These are phyloP conservation scores for Lydus trimaculatus DNA, from an alignment of 2,888 invertebrate species.

Conservation along the genomic window DNA sequence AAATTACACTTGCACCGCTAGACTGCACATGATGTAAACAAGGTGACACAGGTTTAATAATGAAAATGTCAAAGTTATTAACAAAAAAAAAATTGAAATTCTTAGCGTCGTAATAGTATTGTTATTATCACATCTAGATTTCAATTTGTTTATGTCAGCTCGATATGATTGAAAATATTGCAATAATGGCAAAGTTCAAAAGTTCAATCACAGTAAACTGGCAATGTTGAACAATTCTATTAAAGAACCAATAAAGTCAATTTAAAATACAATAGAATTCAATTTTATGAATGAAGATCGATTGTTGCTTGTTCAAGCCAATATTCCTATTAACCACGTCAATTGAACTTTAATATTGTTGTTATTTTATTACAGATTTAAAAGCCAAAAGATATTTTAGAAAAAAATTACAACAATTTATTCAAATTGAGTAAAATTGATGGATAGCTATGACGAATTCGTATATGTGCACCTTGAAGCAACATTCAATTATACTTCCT, in stretches of 20 bases:
- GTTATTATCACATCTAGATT: not conserved
- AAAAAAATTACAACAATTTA: not conserved
- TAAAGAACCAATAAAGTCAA: not conserved
- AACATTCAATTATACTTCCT: not conserved
- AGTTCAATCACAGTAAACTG: not conserved
- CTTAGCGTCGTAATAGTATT: not conserved
- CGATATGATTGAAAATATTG: not conserved
- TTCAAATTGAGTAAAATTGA: not conserved
- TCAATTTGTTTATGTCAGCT: not conserved
- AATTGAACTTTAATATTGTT: constrained; percentile 3
- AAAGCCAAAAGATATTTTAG: not conserved
- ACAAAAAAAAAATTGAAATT: too few relatives aligned
- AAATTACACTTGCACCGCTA: too few relatives aligned
- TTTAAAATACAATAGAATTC: not conserved
- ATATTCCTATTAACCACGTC: not conserved
- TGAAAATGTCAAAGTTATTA: too few relatives aligned
- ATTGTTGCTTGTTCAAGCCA: not conserved
- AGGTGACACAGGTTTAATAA: too few relatives aligned
- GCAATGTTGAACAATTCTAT: not conserved
- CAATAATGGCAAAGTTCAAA: not conserved
- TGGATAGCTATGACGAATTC: not conserved
- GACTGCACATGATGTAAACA: too few relatives aligned
- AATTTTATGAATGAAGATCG: constrained; percentile 8
- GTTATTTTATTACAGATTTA: not conserved
- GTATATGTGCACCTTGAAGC: not conserved